These are phyloP conservation scores for Hippocampus guttulatus DNA, from an alignment of 2,113 vertebrate species.

Conservation along the genomic window DNA sequence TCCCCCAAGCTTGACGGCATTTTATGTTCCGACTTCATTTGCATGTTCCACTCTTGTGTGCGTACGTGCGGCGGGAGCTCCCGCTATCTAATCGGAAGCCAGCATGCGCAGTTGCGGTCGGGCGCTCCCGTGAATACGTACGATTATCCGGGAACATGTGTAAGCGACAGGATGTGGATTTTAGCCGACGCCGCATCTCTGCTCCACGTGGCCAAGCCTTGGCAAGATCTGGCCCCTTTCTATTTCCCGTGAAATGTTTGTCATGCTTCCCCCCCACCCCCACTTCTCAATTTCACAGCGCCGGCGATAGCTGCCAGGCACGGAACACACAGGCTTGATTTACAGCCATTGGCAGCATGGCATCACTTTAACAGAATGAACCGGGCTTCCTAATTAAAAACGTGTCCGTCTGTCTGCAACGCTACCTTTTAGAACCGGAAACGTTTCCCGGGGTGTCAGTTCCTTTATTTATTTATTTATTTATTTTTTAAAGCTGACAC, in stretches of 20 bases:
- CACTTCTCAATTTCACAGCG: neutral
- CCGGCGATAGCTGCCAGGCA: neutral
- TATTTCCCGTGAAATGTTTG: conserved; percentile 12
- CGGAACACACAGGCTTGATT: conserved; percentile 4
- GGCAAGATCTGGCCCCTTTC: conserved; percentile 5
- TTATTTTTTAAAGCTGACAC: neutral
- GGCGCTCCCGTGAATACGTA: conserved; percentile 33
- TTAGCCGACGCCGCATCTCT: neutral
- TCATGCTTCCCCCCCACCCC: neutral
- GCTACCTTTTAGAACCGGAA: neutral
- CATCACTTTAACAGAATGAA: neutral
- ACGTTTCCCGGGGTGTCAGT: neutral
- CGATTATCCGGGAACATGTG: conserved; percentile 33
- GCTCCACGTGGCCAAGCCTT: conserved; percentile 5
- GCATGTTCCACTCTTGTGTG: neutral
- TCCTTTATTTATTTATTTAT: neutral
- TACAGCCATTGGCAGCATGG: neutral
- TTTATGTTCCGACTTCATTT: conserved; percentile 30
- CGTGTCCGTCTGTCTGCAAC: neutral
- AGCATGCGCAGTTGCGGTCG: conserved; percentile 23
- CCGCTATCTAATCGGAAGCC: conserved; percentile 19
- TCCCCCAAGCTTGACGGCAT: conserved; percentile 13
- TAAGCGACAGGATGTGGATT: conserved; percentile 26
- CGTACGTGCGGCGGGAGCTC: neutral
- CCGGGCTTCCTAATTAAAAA: neutral